Evolutionary conservation across 2,888 invertebrate genomes (phyloP).

Genomic region (Drosophila ustulata): DNA sequence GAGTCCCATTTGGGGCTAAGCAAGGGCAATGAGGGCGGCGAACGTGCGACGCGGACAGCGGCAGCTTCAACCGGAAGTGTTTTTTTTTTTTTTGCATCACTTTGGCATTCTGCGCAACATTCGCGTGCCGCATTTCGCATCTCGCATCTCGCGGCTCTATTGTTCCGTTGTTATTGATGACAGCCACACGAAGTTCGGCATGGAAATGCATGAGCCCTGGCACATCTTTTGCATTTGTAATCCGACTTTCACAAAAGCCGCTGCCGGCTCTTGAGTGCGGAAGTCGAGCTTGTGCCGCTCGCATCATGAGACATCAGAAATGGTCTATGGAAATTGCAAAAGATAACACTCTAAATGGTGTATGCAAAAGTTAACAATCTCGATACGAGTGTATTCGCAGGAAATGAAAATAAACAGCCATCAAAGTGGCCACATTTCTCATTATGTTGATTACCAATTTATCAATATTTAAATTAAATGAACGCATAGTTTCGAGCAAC

Average conservation of each 20-base stretch:
- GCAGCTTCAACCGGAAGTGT: conserved; percentile 60
- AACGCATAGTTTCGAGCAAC: neutral
- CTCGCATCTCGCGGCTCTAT: conserved; percentile 39
- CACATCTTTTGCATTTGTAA: conserved; percentile 71
- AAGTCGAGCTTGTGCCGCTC: conserved; percentile 32
- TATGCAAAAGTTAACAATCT: conserved; percentile 5
- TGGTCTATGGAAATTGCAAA: conserved; percentile 13
- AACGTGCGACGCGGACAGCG: conserved; percentile 7
- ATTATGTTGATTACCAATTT: neutral
- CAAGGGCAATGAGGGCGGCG: neutral
- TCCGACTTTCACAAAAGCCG: conserved; percentile 48
- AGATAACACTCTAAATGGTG: conserved; percentile 2
- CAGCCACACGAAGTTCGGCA: conserved; percentile 39
- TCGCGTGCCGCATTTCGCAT: conserved; percentile 51
- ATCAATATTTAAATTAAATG: neutral
- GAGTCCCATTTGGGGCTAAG: conserved; percentile 1
- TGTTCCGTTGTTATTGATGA: conserved; percentile 49
- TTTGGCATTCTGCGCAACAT: conserved; percentile 50
- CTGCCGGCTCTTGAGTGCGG: conserved; percentile 33
- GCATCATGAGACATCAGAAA: conserved; percentile 49
- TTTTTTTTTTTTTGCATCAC: conserved; percentile 40
- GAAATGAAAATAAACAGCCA: neutral
- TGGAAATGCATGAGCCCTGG: conserved; percentile 51
- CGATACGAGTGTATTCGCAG: neutral
- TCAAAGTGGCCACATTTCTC: neutral